phyloP scores from a whole-genome alignment of 2,888 invertebrate species.

The Hydriomena furcata region DNA sequence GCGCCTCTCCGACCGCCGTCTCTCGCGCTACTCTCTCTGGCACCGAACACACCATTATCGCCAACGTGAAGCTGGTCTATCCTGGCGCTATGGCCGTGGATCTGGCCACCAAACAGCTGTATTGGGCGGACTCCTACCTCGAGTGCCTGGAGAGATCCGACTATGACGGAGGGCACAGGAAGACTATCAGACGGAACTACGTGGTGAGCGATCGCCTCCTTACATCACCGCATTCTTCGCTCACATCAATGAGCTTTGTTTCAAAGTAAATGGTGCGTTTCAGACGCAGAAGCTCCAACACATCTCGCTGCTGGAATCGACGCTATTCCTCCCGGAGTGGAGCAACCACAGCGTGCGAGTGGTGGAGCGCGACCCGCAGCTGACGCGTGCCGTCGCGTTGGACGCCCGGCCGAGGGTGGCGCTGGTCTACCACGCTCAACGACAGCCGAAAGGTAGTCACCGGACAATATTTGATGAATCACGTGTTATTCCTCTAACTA shows the following conservation, averaged over 20 bases:
- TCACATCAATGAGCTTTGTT: no score
- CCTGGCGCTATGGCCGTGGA: slow-evolving; percentile 90
- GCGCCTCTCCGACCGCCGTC: slow-evolving; percentile 84
- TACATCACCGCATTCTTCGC: no score
- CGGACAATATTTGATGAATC: no score
- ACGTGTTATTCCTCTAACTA: not conserved
- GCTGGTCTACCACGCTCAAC: slow-evolving; percentile 89
- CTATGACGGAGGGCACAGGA: slow-evolving; percentile 88
- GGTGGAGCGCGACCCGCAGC: slow-evolving; percentile 53
- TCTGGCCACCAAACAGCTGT: slow-evolving; percentile 87
- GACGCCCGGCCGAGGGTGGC: slow-evolving; percentile 83
- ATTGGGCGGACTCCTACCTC: slow-evolving; percentile 92
- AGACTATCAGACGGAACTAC: slow-evolving; percentile 82
- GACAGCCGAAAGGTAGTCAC: slow-evolving; percentile 85
- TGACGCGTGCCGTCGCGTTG: slow-evolving; percentile 25
- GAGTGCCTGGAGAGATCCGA: slow-evolving; percentile 91
- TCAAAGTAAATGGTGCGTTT: not conserved
- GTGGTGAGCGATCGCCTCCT: slow-evolving; percentile 50
- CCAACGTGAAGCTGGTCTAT: slow-evolving; percentile 88
- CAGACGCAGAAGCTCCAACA: slow-evolving; percentile 87
- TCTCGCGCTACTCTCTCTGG: slow-evolving; percentile 87
- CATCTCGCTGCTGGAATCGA: slow-evolving; percentile 89
- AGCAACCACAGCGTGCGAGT: slow-evolving; percentile 85
- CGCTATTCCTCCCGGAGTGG: slow-evolving; percentile 89
- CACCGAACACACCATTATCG: slow-evolving; percentile 80